Conservation (phyloP, 2,888 invertebrate genomes). For the Enchytraeus crypticus region DNA sequence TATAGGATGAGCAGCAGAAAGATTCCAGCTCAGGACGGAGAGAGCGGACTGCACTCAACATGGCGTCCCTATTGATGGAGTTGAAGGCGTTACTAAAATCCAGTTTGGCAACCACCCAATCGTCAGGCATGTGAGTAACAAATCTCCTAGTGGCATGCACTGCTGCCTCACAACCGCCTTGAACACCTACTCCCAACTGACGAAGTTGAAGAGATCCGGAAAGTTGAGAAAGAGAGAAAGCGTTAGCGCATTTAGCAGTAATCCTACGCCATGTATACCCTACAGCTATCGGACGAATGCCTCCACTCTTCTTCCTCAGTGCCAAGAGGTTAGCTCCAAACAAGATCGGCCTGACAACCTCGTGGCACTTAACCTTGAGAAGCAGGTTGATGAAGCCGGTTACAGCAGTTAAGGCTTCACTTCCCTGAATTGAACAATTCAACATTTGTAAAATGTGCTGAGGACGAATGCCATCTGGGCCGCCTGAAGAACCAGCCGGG, state of each 20-base stretch:
- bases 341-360: neutral
- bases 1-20: no score
- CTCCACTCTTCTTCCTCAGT: neutral
- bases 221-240: neutral
- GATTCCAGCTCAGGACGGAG: no score
- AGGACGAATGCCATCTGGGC: no score
- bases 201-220: neutral
- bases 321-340: constrained; percentile 1
- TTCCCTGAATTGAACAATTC: no score
- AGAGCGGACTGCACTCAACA: no score
- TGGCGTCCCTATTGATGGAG: neutral
- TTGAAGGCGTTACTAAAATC: constrained; percentile 2
- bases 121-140: neutral
- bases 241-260: neutral
- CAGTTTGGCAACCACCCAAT: neutral
- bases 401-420: no score
- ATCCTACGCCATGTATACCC: neutral
- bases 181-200: neutral
- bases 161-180: neutral
- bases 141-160: neutral
- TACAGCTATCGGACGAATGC: neutral
- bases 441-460: no score
- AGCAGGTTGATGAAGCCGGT: neutral
- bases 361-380: neutral
- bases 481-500: no score